These are phyloP conservation scores for Miniopterus natalensis DNA, from an alignment of 2,113 vertebrate genomes.

Conservation along the genomic window DNA sequence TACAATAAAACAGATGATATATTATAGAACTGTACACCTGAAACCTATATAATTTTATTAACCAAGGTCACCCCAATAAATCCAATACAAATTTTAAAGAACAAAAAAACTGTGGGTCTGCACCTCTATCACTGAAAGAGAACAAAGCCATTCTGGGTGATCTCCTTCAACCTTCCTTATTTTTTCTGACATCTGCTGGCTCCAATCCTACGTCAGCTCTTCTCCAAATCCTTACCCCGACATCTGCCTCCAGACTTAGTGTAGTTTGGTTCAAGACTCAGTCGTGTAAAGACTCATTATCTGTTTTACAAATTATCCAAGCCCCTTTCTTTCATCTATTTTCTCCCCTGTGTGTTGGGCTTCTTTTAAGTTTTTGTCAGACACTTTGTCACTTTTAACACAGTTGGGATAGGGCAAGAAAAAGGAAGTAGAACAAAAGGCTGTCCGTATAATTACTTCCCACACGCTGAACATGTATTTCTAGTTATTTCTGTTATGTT, in stretches of 20 bases:
- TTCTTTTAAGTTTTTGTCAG: slow-evolving; percentile 52
- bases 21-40: background rate
- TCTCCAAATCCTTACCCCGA: background rate
- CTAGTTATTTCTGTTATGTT: slow-evolving; percentile 3
- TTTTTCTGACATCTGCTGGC: background rate
- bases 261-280: background rate
- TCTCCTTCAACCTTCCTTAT: background rate
- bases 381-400: slow-evolving; percentile 34
- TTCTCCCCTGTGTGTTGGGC: background rate
- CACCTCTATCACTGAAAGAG: background rate
- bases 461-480: background rate
- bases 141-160: background rate
- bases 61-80: background rate
- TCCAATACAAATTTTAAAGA: background rate
- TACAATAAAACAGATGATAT: background rate
- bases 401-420: slow-evolving; percentile 44
- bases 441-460: background rate
- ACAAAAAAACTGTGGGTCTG: background rate
- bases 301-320: slow-evolving; percentile 22
- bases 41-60: background rate
- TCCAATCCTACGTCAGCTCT: background rate
- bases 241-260: background rate
- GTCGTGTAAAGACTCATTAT: background rate
- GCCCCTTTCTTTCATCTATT: background rate
- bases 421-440: slow-evolving; percentile 69